Conservation (phyloP, 2,888 invertebrate species). For the Agriopis marginaria region DNA sequence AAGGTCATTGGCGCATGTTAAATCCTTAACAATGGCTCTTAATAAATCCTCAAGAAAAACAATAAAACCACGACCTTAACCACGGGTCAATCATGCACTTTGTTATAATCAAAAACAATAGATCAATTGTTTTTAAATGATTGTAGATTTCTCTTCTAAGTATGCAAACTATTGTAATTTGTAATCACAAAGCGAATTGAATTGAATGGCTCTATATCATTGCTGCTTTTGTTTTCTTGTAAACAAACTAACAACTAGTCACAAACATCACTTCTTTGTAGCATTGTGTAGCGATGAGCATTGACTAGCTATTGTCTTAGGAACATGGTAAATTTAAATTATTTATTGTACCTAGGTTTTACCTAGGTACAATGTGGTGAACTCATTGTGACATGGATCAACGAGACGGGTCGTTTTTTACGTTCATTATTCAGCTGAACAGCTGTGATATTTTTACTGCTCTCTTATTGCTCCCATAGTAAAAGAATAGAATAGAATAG, state of each 20-base stretch:
- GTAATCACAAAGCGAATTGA: constrained; percentile 47
- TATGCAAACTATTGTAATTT: constrained; percentile 46
- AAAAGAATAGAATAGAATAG: no score
- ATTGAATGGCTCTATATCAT: constrained; percentile 42
- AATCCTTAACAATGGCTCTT: constrained; percentile 30
- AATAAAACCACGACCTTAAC: constrained; percentile 22
- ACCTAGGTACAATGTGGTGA: neutral
- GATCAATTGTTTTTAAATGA: constrained; percentile 39
- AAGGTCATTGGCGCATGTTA: no score
- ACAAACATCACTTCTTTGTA: constrained; percentile 6
- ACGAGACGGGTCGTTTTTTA: no score
- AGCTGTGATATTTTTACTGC: no score
- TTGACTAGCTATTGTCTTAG: neutral
- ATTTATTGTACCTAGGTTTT: no score
- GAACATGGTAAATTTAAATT: no score
- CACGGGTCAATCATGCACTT: constrained; percentile 16
- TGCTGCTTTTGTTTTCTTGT: constrained; percentile 50
- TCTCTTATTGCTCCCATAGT: no score
- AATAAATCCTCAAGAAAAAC: constrained; percentile 27
- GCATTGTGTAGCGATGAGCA: constrained; percentile 9
- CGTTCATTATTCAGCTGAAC: no score
- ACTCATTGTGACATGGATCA: neutral
- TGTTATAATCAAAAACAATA: constrained; percentile 40
- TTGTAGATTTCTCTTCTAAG: constrained; percentile 39
- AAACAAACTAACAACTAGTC: constrained; percentile 34